These are phyloP conservation scores for Shargacucullia verbasci DNA, from an alignment of 2,888 invertebrate species.

Conservation along the genomic window DNA sequence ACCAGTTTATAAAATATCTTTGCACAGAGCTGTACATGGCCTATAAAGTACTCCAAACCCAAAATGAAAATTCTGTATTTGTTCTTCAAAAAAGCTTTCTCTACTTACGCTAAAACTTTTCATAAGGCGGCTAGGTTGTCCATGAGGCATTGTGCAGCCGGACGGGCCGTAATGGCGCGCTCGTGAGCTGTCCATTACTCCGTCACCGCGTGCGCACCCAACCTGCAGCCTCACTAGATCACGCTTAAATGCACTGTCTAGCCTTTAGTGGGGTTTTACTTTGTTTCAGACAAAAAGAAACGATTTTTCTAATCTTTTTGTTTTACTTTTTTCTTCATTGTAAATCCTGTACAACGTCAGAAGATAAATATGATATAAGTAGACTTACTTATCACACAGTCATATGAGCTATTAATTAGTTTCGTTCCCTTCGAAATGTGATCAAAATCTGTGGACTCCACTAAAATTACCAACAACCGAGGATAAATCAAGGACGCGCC, in stretches of 20 bases:
- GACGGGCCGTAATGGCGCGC: constrained; percentile 65
- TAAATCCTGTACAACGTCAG: too few species aligned
- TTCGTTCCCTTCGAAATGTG: constrained; percentile 7
- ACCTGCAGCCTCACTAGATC: constrained; percentile 60
- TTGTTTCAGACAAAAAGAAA: constrained; percentile 1
- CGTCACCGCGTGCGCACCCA: constrained; percentile 74
- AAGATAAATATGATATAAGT: too few species aligned
- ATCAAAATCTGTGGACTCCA: constrained; percentile 36
- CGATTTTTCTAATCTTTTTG: not conserved
- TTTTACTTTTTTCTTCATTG: not conserved
- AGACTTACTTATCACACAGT: too few species aligned
- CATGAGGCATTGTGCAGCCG: constrained; percentile 53
- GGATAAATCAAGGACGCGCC: constrained; percentile 32
- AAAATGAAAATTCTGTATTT: too few species aligned
- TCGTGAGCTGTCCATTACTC: constrained; percentile 79
- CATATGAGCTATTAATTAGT: too few species aligned
- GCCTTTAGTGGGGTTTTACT: constrained; percentile 13
- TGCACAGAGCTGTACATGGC: too few species aligned
- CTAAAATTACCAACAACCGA: constrained; percentile 36
- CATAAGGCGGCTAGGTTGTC: constrained; percentile 8
- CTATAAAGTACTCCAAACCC: too few species aligned
- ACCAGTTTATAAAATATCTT: too few species aligned
- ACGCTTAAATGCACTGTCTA: constrained; percentile 51
- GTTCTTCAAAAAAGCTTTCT: not conserved
- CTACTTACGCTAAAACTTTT: constrained; percentile 4